A percentile compares a stretch with the other conserved stretches of the same genome.
Conservation (phyloP, 2,888 invertebrate species). For the Tinea semifulvella region DNA sequence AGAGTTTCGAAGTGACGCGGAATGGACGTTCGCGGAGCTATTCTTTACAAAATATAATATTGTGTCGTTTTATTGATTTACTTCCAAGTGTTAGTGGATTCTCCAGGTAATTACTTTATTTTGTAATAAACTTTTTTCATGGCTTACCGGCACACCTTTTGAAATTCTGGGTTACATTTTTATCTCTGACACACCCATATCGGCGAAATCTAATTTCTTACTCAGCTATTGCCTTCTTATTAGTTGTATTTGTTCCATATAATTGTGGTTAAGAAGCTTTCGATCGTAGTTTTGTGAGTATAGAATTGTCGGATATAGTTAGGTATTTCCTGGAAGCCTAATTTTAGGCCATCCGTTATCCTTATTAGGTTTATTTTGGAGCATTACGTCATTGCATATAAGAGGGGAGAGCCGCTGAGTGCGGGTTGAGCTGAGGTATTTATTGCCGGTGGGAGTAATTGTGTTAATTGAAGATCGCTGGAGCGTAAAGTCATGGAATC, state of each 20-base stretch:
- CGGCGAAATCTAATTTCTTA: constrained; percentile 10
- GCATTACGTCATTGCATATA: constrained; percentile 58
- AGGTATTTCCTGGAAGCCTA: constrained; percentile 6
- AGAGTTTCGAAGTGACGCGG: neutral
- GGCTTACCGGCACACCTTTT: too few species aligned
- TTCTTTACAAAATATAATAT: neutral
- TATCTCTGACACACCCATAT: constrained; percentile 14
- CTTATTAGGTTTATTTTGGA: constrained; percentile 62
- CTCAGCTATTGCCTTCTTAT: constrained; percentile 2
- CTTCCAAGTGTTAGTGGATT: neutral
- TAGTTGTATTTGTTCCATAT: neutral
- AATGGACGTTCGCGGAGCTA: neutral
- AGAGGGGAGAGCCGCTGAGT: constrained; percentile 24
- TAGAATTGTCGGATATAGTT: neutral
- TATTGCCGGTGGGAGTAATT: constrained; percentile 20
- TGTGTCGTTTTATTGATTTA: neutral
- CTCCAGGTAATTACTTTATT: neutral
- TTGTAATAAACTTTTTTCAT: neutral
- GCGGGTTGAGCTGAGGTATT: constrained; percentile 21
- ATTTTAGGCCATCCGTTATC: constrained; percentile 27
- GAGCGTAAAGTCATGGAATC: constrained; percentile 27
- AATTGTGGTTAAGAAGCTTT: neutral
- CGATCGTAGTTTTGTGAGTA: neutral
- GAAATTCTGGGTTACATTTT: neutral
- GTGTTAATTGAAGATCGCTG: constrained; percentile 21